A percentile compares a stretch with the other conserved stretches of the same genome.
Evolutionary conservation across 1,140 invertebrate genomes (phyloP).

Genomic region (Eubasilissa regina): DNA sequence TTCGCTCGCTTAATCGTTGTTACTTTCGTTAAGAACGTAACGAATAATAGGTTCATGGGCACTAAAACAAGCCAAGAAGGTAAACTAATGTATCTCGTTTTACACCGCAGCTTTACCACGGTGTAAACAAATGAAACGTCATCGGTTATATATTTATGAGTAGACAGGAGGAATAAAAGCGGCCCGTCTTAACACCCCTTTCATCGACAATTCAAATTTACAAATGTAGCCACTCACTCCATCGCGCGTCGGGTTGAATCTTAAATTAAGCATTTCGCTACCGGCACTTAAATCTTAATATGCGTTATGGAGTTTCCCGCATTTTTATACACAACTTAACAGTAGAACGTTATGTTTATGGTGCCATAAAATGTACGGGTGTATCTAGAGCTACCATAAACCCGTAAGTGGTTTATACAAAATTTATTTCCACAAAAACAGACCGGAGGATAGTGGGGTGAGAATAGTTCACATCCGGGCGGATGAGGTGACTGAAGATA

Average conservation of each 20-base stretch:
- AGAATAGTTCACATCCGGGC: not conserved
- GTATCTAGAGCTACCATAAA: constrained; percentile 44
- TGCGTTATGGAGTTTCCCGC: constrained; percentile 15
- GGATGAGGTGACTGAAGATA: not conserved
- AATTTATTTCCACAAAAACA: constrained; percentile 33
- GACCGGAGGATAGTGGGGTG: constrained; percentile 7
- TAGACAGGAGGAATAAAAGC: constrained; percentile 18
- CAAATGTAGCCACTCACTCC: constrained; percentile 16
- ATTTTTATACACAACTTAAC: constrained; percentile 42
- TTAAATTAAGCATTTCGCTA: constrained; percentile 35
- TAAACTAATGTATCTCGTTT: constrained; percentile 8
- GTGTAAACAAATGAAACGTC: constrained; percentile 3
- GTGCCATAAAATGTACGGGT: constrained; percentile 30
- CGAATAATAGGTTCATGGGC: not conserved
- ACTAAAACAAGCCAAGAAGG: constrained; percentile 16
- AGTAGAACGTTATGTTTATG: constrained; percentile 45
- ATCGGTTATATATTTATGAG: not conserved
- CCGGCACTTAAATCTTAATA: constrained; percentile 40
- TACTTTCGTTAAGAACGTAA: too few species aligned
- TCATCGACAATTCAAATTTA: constrained; percentile 35
- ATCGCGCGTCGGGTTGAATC: not conserved
- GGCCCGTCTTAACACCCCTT: not conserved
- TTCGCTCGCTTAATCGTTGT: too few species aligned
- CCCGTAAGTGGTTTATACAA: constrained; percentile 47
- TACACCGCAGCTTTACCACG: not conserved